Evolutionary conservation across 1,140 invertebrate species (phyloP).

Genomic region (Charaxes varanes): DNA sequence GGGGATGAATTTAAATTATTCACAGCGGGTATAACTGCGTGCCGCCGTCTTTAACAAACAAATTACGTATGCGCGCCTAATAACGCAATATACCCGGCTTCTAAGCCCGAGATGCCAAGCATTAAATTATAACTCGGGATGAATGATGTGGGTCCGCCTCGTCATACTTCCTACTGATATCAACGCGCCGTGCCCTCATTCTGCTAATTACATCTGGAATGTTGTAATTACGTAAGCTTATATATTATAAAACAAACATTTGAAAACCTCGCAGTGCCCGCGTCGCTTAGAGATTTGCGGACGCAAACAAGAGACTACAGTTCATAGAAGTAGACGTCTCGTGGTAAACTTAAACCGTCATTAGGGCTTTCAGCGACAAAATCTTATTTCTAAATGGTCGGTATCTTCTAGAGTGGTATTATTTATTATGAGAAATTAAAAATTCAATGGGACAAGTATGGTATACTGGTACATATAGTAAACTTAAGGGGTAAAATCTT

Average conservation of each 20-base stretch:
- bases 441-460: no score
- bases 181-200: conserved; percentile 11
- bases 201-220: conserved; percentile 14
- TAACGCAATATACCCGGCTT: conserved; percentile 64
- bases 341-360: no score
- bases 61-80: conserved; percentile 71
- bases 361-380: no score
- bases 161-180: conserved; percentile 13
- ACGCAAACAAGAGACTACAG: no score
- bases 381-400: no score
- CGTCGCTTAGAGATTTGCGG: no score
- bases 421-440: no score
- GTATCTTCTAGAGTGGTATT: no score
- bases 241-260: not conserved
- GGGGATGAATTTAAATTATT: conserved; percentile 73
- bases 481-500: no score
- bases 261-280: no score
- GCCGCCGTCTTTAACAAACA: conserved; percentile 71
- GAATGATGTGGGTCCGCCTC: conserved; percentile 35
- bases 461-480: no score
- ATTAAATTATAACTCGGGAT: conserved; percentile 69
- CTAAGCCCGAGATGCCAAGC: conserved; percentile 46
- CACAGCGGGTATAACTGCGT: conserved; percentile 68
- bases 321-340: no score
- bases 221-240: conserved; percentile 10